Base-by-base conservation (phyloP, 2,888 invertebrate species). In the Orthosia gracilis region DNA sequence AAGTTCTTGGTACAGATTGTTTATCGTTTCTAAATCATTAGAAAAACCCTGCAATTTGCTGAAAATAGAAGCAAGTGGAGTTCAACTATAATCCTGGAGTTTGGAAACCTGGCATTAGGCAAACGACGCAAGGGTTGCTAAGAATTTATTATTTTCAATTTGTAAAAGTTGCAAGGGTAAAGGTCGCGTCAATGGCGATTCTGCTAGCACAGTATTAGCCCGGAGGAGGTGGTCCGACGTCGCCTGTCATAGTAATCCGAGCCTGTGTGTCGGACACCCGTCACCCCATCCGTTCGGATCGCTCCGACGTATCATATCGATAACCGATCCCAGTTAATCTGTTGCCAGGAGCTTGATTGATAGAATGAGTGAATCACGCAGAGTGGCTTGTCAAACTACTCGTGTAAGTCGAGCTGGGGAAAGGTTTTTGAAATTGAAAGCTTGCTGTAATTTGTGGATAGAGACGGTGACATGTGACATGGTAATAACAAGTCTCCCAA, bases 281-380 rank as follows among this genome's bases (percentile, higher is more conserved):
- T 55, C 70, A 54, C 31, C 57, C 13, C 50, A 7, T 15, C 31
- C 23, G 54, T 13, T 26, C 54, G 54, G 50, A 58, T 52, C 62
- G 45, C 58, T 59, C 52, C 54, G 57, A 68, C 68, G n/a, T 62
- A 65, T 78, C 78, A 64, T 68, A 78, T 82, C 78, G 83, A 72
- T 69, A 65, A 61, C 65, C 50, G 47, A 55, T 49, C 55, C 65
- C 49, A 26, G 47, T 49, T 76, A 23, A 82, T 79, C 57, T 59
- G 65, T 67, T 52, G 49, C 40, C 54, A 23, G 23, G 31, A 31
- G 66, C 17, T 78, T 83, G 73, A 80, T 69, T 63, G 84, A 83
- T 78, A 69, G 70, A 67, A 82, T 55, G 64, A 65, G 81, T 61
- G 17, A 50, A 59, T 50, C 45, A 64, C 63, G 55, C n/a, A 49